Conservation (phyloP, 2,888 invertebrate species). For the Baronia brevicornis region DNA sequence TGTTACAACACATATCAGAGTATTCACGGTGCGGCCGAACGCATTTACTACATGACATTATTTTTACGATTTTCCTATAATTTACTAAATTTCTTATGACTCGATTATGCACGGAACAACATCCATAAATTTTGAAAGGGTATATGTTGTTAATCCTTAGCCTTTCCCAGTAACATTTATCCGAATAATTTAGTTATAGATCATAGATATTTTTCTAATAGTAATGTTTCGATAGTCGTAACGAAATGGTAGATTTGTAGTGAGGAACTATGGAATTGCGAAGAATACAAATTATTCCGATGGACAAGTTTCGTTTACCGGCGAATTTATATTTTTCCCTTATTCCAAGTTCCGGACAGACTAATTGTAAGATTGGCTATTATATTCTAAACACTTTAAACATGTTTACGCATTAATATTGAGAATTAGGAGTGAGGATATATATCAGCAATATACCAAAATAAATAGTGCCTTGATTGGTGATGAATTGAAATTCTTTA, state of each 20-base stretch:
- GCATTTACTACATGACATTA: constrained; percentile 48
- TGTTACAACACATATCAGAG: constrained; percentile 20
- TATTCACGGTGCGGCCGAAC: constrained; percentile 30
- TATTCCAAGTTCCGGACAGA: constrained; percentile 15
- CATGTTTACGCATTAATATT: constrained; percentile 62
- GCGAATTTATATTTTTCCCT: too few species aligned
- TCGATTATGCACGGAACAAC: constrained; percentile 44
- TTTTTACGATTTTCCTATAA: constrained; percentile 26
- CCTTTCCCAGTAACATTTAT: constrained; percentile 65
- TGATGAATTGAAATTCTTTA: constrained; percentile 48
- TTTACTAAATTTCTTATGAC: constrained; percentile 45
- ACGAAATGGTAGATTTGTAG: constrained; percentile 41
- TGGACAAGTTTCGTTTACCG: constrained; percentile 11
- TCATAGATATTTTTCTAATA: constrained; percentile 73
- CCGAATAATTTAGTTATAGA: constrained; percentile 67
- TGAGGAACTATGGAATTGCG: constrained; percentile 35
- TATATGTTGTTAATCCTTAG: constrained; percentile 73
- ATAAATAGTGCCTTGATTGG: constrained; percentile 70
- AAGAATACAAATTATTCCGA: constrained; percentile 16
- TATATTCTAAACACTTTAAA: constrained; percentile 57
- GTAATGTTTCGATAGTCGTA: constrained; percentile 62
- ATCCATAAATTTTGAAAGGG: constrained; percentile 51
- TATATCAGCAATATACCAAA: constrained; percentile 75
- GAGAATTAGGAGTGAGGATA: constrained; percentile 71
- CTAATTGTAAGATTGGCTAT: constrained; percentile 48